Evolutionary conservation across 2,888 invertebrate species (phyloP), one percentile per base, ranked within the genome.

Genomic region (Drosophila tripunctata): DNA sequence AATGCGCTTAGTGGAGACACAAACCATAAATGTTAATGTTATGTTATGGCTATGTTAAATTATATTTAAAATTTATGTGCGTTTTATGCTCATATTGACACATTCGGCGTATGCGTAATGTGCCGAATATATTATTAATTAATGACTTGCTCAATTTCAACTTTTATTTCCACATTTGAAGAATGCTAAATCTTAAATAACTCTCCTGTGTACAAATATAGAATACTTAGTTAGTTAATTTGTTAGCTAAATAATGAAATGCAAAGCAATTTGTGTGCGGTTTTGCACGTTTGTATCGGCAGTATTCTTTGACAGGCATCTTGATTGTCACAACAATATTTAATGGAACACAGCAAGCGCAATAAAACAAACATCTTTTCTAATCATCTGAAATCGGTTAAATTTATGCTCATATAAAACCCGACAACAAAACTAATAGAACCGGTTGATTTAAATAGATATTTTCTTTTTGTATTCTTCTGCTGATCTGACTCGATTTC

Each of bases 321-420:
- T 21, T 14, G 50, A 27, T 61, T 62, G 51, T 43, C 62, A 21
- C 15, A 40, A 56, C 48, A 62, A 44, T 48, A 52, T 56, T 43
- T 50, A 44, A 33, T 72, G 48, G 57, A 50, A 30, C 38, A 15
- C 17, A 48, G 10, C 10, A 15, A 4, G 14, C 2, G 40, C 36
- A 57, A 45, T 31, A 54, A 38, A 54, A 41, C 41, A 47, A 44
- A 54, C 60, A 50, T 50, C 36, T 33, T 30, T 74, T 60, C 55
- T 56, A 50, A 56, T 65, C 60, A 36, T 43, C 6, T 19, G 21
- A 24, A 54, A 50, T 33, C 30, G 56, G 33, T 7, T 60, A 66
- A 77, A 83, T 86, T 86, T 75, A 87, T 87, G 76, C 62, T 67
- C 58, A 61, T 66, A 73, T 52, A 70, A 73, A 68, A 64, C 62